phyloP scores from a whole-genome alignment of 2,113 vertebrate genomes.

The Malurus elegans region DNA sequence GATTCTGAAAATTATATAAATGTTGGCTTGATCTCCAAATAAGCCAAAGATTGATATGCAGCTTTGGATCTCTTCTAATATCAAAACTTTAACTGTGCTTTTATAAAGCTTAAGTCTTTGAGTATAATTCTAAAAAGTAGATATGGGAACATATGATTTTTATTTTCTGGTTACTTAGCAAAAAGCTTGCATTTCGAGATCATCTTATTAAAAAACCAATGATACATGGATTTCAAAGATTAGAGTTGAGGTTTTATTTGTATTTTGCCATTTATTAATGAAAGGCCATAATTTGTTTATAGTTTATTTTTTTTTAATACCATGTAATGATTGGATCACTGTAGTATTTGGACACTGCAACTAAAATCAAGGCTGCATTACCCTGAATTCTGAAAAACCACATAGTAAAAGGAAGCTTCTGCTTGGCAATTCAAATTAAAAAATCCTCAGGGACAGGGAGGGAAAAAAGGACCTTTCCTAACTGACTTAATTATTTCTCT shows the following conservation, averaged over 20 bases:
- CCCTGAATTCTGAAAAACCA: background rate
- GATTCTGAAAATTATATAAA: background rate
- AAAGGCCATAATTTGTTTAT: background rate
- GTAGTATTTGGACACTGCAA: background rate
- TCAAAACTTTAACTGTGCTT: background rate
- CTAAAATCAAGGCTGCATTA: background rate
- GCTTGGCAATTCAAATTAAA: background rate
- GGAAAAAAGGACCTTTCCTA: background rate
- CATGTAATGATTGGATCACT: background rate
- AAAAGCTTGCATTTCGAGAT: background rate
- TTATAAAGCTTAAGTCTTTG: background rate
- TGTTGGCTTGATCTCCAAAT: background rate
- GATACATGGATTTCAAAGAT: background rate
- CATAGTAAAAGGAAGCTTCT: background rate
- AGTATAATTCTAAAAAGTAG: background rate
- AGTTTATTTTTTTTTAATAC: background rate
- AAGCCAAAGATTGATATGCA: background rate
- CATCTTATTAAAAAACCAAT: background rate
- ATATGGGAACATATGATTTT: background rate
- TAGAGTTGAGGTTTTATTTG: background rate
- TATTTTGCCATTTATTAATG: conserved; percentile 15
- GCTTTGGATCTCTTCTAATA: background rate
- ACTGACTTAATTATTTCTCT: conserved; percentile 11
- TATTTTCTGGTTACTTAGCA: background rate
- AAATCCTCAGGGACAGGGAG: background rate